phyloP scores from a whole-genome alignment of 2,113 vertebrate species.

The Salvelinus namaycush region DNA sequence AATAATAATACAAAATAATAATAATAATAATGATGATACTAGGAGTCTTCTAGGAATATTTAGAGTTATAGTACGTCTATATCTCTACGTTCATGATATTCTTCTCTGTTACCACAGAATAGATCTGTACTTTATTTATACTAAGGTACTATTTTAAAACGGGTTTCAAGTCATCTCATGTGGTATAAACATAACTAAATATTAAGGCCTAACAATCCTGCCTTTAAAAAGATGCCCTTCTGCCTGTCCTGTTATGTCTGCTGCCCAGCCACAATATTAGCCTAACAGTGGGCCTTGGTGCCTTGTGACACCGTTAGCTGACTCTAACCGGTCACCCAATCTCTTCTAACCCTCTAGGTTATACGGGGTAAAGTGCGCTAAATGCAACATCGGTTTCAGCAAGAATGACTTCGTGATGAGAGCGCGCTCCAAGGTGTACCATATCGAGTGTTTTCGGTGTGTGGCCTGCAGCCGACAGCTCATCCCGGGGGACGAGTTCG shows the following conservation, averaged over 20 bases:
- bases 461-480: slow-evolving; percentile 98
- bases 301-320: not conserved
- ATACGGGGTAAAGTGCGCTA: slow-evolving; percentile 97
- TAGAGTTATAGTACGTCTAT: not conserved
- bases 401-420: slow-evolving; percentile 99
- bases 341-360: slow-evolving; percentile 74
- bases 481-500: slow-evolving; percentile 97
- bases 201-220: not conserved
- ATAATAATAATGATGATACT: not conserved
- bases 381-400: slow-evolving; percentile 98
- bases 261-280: not conserved
- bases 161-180: not conserved
- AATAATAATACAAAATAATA: not conserved
- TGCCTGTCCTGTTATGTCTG: not conserved
- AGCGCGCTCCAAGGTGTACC: slow-evolving; percentile 95
- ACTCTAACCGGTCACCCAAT: not conserved
- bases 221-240: not conserved
- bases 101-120: no score
- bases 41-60: not conserved
- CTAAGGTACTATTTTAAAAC: not conserved
- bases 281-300: not conserved
- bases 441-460: slow-evolving; percentile 98
- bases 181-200: not conserved
- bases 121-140: not conserved
- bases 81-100: no score